Base-by-base conservation (phyloP, 2,797 vertebrate species). In the Halcyon badia region DNA sequence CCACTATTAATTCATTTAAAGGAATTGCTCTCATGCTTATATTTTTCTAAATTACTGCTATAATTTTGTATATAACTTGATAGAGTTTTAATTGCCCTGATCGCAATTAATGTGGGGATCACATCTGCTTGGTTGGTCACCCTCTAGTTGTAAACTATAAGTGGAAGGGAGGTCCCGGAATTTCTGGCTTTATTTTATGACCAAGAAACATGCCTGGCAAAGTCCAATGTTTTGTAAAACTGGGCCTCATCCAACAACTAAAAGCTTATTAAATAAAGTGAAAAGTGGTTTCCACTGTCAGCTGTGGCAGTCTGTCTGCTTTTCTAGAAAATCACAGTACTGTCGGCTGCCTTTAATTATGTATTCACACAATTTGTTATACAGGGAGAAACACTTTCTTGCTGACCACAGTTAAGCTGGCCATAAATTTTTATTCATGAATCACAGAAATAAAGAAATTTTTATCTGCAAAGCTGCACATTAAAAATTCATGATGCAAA, bases 251-350 rank as follows among this genome's bases (percentile, higher is more conserved):
- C 52, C 64, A 89, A 30, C 8, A 62, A 28, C 37, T 87, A 79
- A 89, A 94, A 85, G 30, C 46, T 73, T 80, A 70, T 80, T 73
- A 87, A 85, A 84, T 68, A 6, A 92, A 89, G 84, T 71, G 79
- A 86, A 71, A 73, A 35, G 24, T 8, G 3, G 11, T 83, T 88
- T 25, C 14, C 35, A 52, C 35, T 89, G 56, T 60, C 65, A 86
- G 72, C 65, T 88, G 3, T 51, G 52, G 15, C 9, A 68, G 14
- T 52, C 73, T 78, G 44, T 12, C 37, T 65, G 19, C 7, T 91
- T 91, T 87, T 83, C 95, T 87, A 75, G 42, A 83, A 94, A 92
- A 49, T 25, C 5, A 7, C 22, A 16, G 65, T 64, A 44, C 31
- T 60, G 3, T 64, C 75, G 72, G 8, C 31, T 79, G 31, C 8